A percentile compares a stretch with the other conserved stretches of the same genome.
These are phyloP conservation scores for Drosophila anomalata DNA, from an alignment of 2,888 invertebrate genomes.

Conservation along the genomic window DNA sequence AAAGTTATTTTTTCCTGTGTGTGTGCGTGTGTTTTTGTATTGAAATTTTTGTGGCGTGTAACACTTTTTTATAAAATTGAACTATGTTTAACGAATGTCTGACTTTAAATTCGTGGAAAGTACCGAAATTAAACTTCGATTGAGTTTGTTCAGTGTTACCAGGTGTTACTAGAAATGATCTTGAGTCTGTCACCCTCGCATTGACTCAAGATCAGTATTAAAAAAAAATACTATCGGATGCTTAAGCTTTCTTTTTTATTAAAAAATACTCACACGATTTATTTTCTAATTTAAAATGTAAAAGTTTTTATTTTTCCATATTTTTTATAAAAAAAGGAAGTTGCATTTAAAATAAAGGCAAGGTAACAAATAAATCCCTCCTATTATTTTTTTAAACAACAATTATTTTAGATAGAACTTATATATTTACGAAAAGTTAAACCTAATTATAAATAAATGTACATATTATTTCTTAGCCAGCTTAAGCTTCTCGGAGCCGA, in stretches of 20 bases:
- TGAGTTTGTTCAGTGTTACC: background rate
- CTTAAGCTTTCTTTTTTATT: background rate
- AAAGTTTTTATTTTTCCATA: no score
- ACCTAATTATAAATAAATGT: background rate
- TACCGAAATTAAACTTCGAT: constrained; percentile 16
- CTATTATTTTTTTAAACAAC: no score
- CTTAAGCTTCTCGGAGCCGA: constrained; percentile 78
- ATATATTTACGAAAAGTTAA: no score
- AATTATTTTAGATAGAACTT: no score
- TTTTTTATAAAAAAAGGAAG: no score
- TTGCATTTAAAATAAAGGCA: no score
- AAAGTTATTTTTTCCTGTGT: constrained; percentile 39
- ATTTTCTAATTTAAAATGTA: no score
- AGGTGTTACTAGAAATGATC: background rate
- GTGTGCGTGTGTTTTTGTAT: constrained; percentile 42
- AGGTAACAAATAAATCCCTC: no score
- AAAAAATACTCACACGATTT: no score
- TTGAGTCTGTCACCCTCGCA: background rate
- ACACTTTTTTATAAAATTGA: constrained; percentile 52
- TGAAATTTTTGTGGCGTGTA: constrained; percentile 47
- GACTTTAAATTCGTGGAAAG: constrained; percentile 57
- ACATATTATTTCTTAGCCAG: constrained; percentile 70
- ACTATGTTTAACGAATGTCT: constrained; percentile 42
- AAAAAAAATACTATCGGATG: background rate
- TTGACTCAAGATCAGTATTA: background rate